Conservation (phyloP, 2,797 vertebrate species). For the Pyrocephalus nanus region DNA sequence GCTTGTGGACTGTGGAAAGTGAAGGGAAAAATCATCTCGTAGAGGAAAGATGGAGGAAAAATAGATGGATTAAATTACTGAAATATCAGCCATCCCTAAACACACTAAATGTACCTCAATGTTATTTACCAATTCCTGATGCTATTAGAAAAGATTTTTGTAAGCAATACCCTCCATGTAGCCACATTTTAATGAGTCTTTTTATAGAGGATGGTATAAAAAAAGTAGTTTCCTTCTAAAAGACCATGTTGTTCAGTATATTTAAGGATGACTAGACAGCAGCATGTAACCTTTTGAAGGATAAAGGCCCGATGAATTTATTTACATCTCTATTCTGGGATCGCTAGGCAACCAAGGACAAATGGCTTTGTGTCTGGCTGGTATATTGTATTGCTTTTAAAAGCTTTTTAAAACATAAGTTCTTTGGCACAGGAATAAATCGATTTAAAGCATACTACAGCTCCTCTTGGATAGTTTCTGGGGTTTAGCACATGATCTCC, state of each 20-base stretch:
- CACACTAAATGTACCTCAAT: neutral
- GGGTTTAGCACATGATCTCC: conserved; percentile 13
- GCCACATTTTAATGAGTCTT: neutral
- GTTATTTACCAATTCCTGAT: neutral
- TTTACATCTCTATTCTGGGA: conserved; percentile 55
- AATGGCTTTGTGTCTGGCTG: conserved; percentile 59
- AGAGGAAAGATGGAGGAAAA: neutral
- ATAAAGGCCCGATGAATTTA: neutral
- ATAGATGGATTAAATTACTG: neutral
- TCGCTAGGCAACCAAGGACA: conserved; percentile 86
- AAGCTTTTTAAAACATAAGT: conserved; percentile 39
- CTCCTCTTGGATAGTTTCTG: conserved; percentile 10
- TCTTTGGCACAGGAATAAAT: conserved; percentile 48
- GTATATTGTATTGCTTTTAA: conserved; percentile 12
- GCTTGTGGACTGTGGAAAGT: neutral
- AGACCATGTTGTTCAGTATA: neutral
- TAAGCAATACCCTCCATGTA: neutral
- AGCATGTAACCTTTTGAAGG: neutral
- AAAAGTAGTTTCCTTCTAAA: neutral
- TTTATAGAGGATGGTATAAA: neutral
- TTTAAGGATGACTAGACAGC: neutral
- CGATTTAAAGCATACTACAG: conserved; percentile 7
- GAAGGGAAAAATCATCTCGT: neutral
- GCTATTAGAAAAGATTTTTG: neutral
- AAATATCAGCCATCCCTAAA: neutral